Conservation (phyloP, 1,140 invertebrate genomes). For the Druon quercuslanigerum region DNA sequence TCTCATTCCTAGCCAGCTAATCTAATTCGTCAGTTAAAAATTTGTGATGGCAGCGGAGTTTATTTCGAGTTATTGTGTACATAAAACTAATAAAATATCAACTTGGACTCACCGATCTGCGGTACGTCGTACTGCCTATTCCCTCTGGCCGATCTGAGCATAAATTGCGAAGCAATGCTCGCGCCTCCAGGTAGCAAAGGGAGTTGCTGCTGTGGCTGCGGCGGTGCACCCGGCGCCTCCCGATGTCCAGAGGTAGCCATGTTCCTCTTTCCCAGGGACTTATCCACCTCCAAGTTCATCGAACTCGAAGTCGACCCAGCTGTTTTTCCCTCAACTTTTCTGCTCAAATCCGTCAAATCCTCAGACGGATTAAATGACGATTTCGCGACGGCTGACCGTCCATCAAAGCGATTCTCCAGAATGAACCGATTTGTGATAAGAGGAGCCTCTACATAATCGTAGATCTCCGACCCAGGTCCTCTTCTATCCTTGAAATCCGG, state of each 20-base stretch:
- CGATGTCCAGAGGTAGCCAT: slow-evolving; percentile 2
- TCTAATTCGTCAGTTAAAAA: no score
- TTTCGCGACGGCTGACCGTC: neutral
- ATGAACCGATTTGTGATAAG: neutral
- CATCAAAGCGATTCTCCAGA: neutral
- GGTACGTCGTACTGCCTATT: slow-evolving; percentile 82
- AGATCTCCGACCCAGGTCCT: neutral
- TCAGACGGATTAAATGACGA: slow-evolving; percentile 7
- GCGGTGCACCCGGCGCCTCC: slow-evolving; percentile 42
- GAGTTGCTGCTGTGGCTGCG: slow-evolving; percentile 36
- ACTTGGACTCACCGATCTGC: slow-evolving; percentile 80
- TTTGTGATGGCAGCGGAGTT: neutral
- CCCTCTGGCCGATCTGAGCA: slow-evolving; percentile 80
- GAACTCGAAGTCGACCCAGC: slow-evolving; percentile 40
- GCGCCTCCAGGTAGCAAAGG: slow-evolving; percentile 37
- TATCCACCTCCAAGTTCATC: slow-evolving; percentile 47
- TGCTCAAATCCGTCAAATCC: neutral
- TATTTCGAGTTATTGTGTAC: neutral
- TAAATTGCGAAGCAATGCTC: slow-evolving; percentile 76
- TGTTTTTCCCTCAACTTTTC: neutral
- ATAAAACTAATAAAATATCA: neutral
- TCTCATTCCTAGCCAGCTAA: no score
- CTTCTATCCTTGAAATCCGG: neutral
- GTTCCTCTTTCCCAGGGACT: slow-evolving; percentile 43
- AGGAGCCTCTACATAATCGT: slow-evolving; percentile 23